Base-by-base conservation (phyloP, 1,140 invertebrate genomes). In the Cydia pomonella region DNA sequence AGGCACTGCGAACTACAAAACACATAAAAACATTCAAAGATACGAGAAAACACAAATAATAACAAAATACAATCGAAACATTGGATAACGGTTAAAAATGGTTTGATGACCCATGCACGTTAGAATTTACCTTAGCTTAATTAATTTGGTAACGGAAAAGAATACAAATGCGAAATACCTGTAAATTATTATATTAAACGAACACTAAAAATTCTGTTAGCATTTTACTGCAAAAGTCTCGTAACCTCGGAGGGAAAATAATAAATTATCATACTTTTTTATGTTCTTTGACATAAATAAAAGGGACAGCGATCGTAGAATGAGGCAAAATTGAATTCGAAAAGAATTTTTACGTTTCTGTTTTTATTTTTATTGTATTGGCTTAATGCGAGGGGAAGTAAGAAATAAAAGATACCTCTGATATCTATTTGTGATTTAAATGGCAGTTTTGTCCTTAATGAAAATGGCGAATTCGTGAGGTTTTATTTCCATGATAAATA, bases 401-500 rank as follows among this genome's bases (percentile, higher is more conserved):
- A 77, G 73, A 71, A 76, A 69, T 13, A 44, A 44, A 44, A 44
- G 41, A 44, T 44, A 44, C 29, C 29, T n/a, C 29, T 29, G 29
- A 29, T 29, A 29, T 12, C 12, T 74, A 72, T 72, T 73, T 69
- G 66, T 66, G 64, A 72, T 77, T 77, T 74, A 77, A 77, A 74
- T 72, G 33, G 76, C 47, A 71, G 66, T 76, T 77, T 73, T 73
- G 72, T 72, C 69, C 69, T 47, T 79, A 76, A 79, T 80, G 74
- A 80, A 76, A 80, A 76, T 78, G 53, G 72, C 75, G 76, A 75
- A 75, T 77, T 75, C 23, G 18, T 66, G 53, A 72, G 53, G 53
- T 81, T 77, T 18, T 71, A 25, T 64, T 71, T 73, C 29, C 12
- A 16, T 3, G 62, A 76, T 44, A 73, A 73, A 76, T 59, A 27